phyloP scores from a whole-genome alignment of 2,888 invertebrate genomes.

The Lamproptera curius region DNA sequence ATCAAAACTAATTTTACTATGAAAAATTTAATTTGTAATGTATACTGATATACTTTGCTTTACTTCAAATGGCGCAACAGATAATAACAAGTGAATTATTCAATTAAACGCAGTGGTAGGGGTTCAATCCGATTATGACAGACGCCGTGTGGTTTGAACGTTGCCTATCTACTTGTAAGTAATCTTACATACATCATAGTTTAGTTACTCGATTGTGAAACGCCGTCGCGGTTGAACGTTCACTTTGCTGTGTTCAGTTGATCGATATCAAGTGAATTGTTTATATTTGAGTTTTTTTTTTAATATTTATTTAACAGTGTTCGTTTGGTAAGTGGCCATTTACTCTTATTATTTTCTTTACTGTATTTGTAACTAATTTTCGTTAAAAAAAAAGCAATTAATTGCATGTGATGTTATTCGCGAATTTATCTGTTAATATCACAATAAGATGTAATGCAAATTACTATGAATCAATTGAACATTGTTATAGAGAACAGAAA shows the following conservation, averaged over 20 bases:
- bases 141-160: not conserved
- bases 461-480: too few species aligned
- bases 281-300: not conserved
- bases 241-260: not conserved
- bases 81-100: not conserved
- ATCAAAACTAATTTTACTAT: too few species aligned
- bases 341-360: not conserved
- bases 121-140: not conserved
- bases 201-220: conserved; percentile 9
- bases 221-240: conserved; percentile 8
- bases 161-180: conserved; percentile 3
- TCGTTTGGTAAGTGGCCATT: not conserved
- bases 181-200: conserved; percentile 5
- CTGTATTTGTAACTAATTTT: too few species aligned
- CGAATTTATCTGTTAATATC: too few species aligned
- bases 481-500: not conserved
- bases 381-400: too few species aligned
- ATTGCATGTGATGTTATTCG: too few species aligned
- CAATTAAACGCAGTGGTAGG: conserved; percentile 1
- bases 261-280: not conserved
- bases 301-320: not conserved
- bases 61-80: not conserved
- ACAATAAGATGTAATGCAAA: too few species aligned
- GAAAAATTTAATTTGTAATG: too few species aligned
- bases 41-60: not conserved